Evolutionary conservation across 2,113 vertebrate genomes (phyloP), one percentile per base, ranked within the genome.

Genomic region (Trichechus manatus): DNA sequence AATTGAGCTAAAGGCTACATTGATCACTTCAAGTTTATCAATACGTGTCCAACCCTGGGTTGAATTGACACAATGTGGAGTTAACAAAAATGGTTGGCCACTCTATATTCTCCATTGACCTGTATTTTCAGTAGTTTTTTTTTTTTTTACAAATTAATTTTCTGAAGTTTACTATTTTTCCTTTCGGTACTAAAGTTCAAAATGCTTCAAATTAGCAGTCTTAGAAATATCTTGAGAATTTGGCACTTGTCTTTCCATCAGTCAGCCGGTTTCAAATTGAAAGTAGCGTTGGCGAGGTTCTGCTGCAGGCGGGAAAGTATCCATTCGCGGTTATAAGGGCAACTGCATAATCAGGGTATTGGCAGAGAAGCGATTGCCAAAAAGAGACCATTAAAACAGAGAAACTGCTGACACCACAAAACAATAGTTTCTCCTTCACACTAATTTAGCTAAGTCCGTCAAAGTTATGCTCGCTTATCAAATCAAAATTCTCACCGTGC

Each of bases 321-420:
- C 22, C 39, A 82, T 56, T 75, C 85, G 63, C 74, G 33, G 33
- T 82, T 53, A 72, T n/a, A 70, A 95, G n/a, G n/a, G 42, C 19
- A 87, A 84, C 11, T 90, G 39, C 47, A 25, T 78, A 77, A 90
- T 87, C 36, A 93, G 80, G 4, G 14, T 92, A 79, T n/a, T 47
- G 39, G 29, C 70, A 95, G 14, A 53, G 27, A 96, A 66, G 3
- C 61, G 80, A 70, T 44, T 50, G 13, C 9, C 42, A 86, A 72
- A 84, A 77, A 61, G 22, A 93, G 10, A 50, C 33, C 70, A 81
- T 56, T 68, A 74, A 42, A 86, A 90, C 25, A 22, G 95, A 94
- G 70, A 91, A 93, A 95, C 50, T 47, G 17, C 82, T 87, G 81
- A 77, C 2, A 50, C 81, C 9, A 64, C 33, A 83, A 42, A 63